Evolutionary conservation across 2,888 invertebrate species (phyloP), one percentile per base, ranked within the genome.

Genomic region (Diaperis boleti): DNA sequence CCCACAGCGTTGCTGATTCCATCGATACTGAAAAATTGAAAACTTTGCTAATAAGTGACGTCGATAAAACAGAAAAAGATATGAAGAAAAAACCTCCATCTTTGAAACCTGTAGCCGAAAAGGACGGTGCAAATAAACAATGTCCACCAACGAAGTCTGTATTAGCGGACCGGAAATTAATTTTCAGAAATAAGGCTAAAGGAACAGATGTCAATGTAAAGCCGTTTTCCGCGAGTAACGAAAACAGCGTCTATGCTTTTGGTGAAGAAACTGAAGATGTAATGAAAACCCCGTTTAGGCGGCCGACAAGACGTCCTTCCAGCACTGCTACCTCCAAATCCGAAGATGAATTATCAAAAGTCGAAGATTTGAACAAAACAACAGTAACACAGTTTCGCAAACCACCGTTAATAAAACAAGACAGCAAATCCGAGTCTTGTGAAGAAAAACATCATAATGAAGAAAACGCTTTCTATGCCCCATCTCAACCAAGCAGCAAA

Each of bases 161-260:
- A 68, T 6, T 59, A 10, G 80, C 82, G 37, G 85, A 84, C 67
- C 78, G 85, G 6, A 84, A 85, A 68, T 80, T 85, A 18, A 88
- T 88, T 56, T 84, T 88, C 52, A 85, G 86, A 41, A 59, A 59
- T 29, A 88, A 86, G 67, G 82, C 85, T 65, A 82, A 84, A 44
- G 76, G 75, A 18, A 64, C 76, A 2, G 74, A 79, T 15, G 83
- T 83, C 1, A 85, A 82, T 70, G 80, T 83, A 2, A 86, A 82
- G 71, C 89, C 89, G 0, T 89, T 89, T 77, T 88, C 88, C 0
- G 87, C 87, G 0, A 88, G 88, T 68, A 89, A 89, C 72, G 89
- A 89, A 74, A 87, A 88, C 62, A 89, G 89, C 61, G 87, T 90
- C 10, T 90, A 90, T 72, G 90, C 90, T 1, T 90, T 90, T 75